Evolutionary conservation across 2,888 invertebrate genomes (phyloP).

Genomic region (Deilephila elpenor): DNA sequence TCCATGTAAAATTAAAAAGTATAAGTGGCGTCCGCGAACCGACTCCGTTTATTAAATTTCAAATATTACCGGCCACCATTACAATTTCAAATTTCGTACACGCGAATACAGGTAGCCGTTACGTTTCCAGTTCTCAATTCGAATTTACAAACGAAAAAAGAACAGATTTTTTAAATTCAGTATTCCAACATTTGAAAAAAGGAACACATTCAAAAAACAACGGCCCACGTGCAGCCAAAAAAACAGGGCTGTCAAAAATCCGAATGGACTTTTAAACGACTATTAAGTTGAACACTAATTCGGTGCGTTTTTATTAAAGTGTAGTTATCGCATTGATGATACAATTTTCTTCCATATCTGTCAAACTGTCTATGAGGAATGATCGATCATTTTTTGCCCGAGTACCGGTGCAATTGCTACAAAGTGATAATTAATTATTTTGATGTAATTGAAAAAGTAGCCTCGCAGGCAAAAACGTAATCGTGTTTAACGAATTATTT

Average conservation of each 20-base stretch:
- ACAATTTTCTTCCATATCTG: slow-evolving; percentile 26
- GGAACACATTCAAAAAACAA: slow-evolving; percentile 16
- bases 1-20: slow-evolving; percentile 83
- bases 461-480: neutral
- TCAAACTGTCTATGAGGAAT: slow-evolving; percentile 19
- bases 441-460: slow-evolving; percentile 20
- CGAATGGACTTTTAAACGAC: slow-evolving; percentile 26
- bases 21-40: slow-evolving; percentile 72
- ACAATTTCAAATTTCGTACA: slow-evolving; percentile 76
- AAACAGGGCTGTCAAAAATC: slow-evolving; percentile 26
- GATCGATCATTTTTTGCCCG: slow-evolving; percentile 24
- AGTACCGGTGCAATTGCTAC: slow-evolving; percentile 22
- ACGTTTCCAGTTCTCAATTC: slow-evolving; percentile 30
- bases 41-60: slow-evolving; percentile 77
- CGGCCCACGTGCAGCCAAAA: slow-evolving; percentile 22
- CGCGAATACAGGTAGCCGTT: slow-evolving; percentile 33
- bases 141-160: slow-evolving; percentile 10
- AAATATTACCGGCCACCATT: slow-evolving; percentile 78
- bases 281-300: slow-evolving; percentile 19
- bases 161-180: slow-evolving; percentile 22
- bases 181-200: slow-evolving; percentile 26
- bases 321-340: slow-evolving; percentile 21
- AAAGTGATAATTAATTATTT: slow-evolving; percentile 23
- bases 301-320: slow-evolving; percentile 11
- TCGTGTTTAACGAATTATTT: neutral